Percentiles rank a stretch among this genome's conserved stretches.
phyloP scores from a whole-genome alignment of 2,113 vertebrate species.

The Mionectes macconnelli region DNA sequence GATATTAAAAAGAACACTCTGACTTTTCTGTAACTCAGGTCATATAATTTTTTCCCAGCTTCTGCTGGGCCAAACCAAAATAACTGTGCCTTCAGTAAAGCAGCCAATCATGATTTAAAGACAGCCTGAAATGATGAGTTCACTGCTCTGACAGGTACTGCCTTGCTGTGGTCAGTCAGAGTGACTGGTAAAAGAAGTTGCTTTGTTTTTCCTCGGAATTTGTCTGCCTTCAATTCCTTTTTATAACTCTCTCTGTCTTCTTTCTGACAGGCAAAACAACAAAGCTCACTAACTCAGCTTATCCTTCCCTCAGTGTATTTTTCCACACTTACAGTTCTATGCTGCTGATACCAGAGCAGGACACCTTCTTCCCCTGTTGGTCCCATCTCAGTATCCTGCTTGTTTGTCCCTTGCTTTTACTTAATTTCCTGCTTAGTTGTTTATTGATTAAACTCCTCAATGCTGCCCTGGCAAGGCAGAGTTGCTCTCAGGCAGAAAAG shows the following conservation, averaged over 20 bases:
- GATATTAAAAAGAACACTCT: neutral
- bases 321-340: neutral
- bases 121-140: neutral
- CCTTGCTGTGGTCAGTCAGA: neutral
- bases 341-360: neutral
- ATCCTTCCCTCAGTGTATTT: neutral
- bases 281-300: neutral
- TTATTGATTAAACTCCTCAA: accelerated
- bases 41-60: neutral
- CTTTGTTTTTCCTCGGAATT: neutral
- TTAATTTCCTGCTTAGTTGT: neutral
- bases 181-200: neutral
- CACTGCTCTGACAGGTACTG: neutral
- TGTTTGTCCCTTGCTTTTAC: neutral
- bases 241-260: neutral
- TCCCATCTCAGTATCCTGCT: neutral
- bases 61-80: neutral
- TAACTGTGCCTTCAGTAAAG: neutral
- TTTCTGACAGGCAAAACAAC: neutral
- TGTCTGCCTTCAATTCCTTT: neutral
- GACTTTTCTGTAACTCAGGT: neutral
- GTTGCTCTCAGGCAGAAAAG: neutral
- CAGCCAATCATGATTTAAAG: neutral
- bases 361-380: neutral
- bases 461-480: neutral